Evolutionary conservation across 2,888 invertebrate species (phyloP).

Genomic region (Aphodius sticticus): DNA sequence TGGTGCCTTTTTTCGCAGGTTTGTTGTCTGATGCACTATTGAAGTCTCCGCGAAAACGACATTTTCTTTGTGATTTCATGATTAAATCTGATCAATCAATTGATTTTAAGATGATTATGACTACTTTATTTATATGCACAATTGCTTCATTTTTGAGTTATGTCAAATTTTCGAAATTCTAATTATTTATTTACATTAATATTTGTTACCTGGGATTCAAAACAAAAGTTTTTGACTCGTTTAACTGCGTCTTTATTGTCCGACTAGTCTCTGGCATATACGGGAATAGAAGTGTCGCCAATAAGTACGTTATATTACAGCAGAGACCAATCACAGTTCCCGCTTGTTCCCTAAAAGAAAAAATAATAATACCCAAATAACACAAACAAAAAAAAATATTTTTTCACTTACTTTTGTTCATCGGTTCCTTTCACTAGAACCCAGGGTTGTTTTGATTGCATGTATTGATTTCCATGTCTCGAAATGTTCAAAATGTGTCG

Average conservation of each 20-base stretch:
- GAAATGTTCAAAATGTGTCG: conserved; percentile 87
- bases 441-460: conserved; percentile 97
- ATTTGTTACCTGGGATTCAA: conserved; percentile 59
- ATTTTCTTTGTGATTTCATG: no score
- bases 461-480: conserved; percentile 93
- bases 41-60: no score
- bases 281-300: conserved; percentile 85
- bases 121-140: no score
- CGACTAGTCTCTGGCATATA: conserved; percentile 88
- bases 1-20: not conserved
- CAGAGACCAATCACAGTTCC: conserved; percentile 87
- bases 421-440: conserved; percentile 84
- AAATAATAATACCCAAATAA: conserved; percentile 11
- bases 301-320: conserved; percentile 78
- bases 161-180: not conserved
- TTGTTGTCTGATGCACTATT: no score
- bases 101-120: no score
- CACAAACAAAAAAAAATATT: not conserved
- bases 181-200: conserved; percentile 31
- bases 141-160: not conserved
- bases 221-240: conserved; percentile 57
- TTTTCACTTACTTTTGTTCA: conserved; percentile 72
- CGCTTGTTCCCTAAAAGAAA: conserved; percentile 68
- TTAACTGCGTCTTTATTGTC: conserved; percentile 77
- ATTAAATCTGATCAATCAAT: no score